phyloP scores from a whole-genome alignment of 2,113 vertebrate genomes.

The Phrynosoma platyrhinos region DNA sequence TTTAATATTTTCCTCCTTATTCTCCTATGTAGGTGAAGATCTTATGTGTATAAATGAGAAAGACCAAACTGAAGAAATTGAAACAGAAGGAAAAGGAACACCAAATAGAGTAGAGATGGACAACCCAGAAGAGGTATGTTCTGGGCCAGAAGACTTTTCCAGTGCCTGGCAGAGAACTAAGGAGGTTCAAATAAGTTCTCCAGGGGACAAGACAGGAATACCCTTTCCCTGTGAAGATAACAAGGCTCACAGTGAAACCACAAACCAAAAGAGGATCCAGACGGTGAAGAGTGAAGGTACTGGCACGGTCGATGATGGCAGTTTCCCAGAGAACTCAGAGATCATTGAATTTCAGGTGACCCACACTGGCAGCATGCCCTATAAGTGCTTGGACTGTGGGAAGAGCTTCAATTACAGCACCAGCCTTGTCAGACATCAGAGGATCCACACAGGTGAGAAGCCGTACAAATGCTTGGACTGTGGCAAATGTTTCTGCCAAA shows the following conservation, averaged over 20 bases:
- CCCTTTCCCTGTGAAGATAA: background rate
- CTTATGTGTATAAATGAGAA: background rate
- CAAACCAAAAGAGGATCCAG: background rate
- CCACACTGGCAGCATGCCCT: slow-evolving; percentile 13
- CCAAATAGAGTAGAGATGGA: background rate
- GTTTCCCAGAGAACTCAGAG: background rate
- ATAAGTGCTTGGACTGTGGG: slow-evolving; percentile 32
- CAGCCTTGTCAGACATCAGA: slow-evolving; percentile 24
- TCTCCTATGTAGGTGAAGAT: background rate
- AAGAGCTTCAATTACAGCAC: slow-evolving; percentile 44
- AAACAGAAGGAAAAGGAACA: background rate
- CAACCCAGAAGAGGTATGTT: background rate
- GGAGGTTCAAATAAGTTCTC: background rate
- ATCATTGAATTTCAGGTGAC: slow-evolving; percentile 28
- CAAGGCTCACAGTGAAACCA: background rate
- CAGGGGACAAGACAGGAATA: background rate
- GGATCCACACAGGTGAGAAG: slow-evolving; percentile 53
- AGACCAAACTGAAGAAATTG: background rate
- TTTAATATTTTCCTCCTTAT: background rate
- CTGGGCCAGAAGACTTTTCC: background rate
- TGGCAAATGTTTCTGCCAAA: slow-evolving; percentile 47
- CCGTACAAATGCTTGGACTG: slow-evolving; percentile 42
- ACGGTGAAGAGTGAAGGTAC: background rate
- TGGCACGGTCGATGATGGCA: background rate
- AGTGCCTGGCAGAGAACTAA: background rate